A percentile compares a stretch with the other conserved stretches of the same genome.
Conservation (phyloP, 2,888 invertebrate species). For the Orthonychiurus folsomi region DNA sequence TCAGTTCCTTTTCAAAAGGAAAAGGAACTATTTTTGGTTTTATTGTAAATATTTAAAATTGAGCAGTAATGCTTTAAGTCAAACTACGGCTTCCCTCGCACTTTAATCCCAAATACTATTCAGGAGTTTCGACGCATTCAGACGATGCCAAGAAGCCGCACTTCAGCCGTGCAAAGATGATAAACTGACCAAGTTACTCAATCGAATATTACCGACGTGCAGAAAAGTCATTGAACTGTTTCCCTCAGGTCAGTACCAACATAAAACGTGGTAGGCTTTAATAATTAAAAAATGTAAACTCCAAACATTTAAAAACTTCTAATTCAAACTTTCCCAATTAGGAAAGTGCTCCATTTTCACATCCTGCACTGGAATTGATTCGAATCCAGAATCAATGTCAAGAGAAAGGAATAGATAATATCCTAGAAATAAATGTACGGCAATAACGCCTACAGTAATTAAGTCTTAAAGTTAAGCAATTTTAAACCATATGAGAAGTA, state of each 20-base stretch:
- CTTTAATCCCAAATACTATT: no score
- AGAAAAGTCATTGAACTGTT: not conserved
- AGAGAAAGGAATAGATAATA: not conserved
- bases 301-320: not conserved
- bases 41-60: no score
- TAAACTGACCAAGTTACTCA: not conserved
- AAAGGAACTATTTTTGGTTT: no score
- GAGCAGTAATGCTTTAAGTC: no score
- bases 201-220: no score
- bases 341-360: not conserved
- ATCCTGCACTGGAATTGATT: not conserved
- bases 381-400: not conserved
- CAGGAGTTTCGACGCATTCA: slow-evolving; percentile 1
- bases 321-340: not conserved
- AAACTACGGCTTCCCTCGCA: no score
- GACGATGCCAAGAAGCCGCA: not conserved
- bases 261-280: not conserved
- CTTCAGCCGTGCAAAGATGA: not conserved
- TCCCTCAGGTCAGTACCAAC: not conserved
- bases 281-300: no score
- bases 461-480: no score
- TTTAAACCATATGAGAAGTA: no score
- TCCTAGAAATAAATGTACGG: no score
- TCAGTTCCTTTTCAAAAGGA: no score
- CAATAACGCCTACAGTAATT: not conserved